Percentiles rank a stretch among this genome's conserved stretches.
These are phyloP conservation scores for Triops cancriformis DNA, from an alignment of 1,140 invertebrate species.

Conservation along the genomic window DNA sequence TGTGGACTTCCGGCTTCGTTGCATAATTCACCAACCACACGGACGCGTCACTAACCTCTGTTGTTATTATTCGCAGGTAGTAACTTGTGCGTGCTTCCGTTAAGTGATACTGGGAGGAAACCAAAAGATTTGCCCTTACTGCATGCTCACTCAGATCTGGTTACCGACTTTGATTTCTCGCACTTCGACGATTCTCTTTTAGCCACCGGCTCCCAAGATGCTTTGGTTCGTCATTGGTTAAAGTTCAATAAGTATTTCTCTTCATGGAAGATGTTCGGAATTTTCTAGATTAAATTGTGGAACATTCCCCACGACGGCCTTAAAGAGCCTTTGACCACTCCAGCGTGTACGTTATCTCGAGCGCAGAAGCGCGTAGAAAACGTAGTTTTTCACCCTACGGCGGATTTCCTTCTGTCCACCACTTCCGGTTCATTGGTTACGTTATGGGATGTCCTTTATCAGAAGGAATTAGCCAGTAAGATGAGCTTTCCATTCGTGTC, in stretches of 20 bases:
- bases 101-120: conserved; percentile 77
- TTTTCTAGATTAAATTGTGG: conserved; percentile 68
- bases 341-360: conserved; percentile 70
- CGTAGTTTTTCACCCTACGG: conserved; percentile 74
- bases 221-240: conserved; percentile 51
- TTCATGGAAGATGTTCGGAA: conserved; percentile 25
- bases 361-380: conserved; percentile 73
- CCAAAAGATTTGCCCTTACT: conserved; percentile 72
- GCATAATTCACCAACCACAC: background rate
- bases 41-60: background rate
- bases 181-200: conserved; percentile 87
- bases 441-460: conserved; percentile 75
- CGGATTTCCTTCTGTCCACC: conserved; percentile 72
- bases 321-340: conserved; percentile 64
- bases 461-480: conserved; percentile 55
- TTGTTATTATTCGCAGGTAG: conserved; percentile 50
- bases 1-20: background rate
- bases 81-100: conserved; percentile 71
- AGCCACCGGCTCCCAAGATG: conserved; percentile 83
- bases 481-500: background rate
- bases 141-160: conserved; percentile 76
- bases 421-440: conserved; percentile 69
- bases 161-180: conserved; percentile 90
- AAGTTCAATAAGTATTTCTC: background rate
- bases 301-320: conserved; percentile 69